Percentiles rank a stretch among this genome's conserved stretches.
Conservation (phyloP, 2,888 invertebrate genomes). For the Argynnis bischoffii region DNA sequence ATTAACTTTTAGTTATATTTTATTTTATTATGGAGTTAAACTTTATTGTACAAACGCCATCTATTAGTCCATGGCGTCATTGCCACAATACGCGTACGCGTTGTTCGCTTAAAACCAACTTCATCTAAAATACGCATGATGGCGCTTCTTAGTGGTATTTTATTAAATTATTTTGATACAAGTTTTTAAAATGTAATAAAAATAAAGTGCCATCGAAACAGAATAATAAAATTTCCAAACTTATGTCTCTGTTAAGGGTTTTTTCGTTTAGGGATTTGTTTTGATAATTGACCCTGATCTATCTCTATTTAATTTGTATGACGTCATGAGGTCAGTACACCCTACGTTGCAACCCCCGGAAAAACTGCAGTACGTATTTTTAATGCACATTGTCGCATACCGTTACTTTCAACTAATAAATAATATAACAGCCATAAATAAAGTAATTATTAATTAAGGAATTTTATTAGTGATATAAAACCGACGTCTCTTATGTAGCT, state of each 20-base stretch:
- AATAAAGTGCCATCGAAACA: background rate
- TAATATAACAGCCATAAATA: background rate
- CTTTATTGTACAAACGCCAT: constrained; percentile 37
- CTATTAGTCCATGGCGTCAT: constrained; percentile 21
- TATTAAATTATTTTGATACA: background rate
- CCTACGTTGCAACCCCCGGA: constrained; percentile 45
- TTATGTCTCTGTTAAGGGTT: background rate
- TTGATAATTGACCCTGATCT: constrained; percentile 8
- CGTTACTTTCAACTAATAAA: constrained; percentile 1
- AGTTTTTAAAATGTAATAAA: background rate
- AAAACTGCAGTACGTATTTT: constrained; percentile 23
- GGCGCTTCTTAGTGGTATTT: background rate
- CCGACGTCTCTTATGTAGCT: background rate
- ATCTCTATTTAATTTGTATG: constrained; percentile 41
- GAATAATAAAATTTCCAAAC: background rate
- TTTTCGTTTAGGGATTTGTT: background rate
- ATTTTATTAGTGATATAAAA: background rate
- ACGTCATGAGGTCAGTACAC: constrained; percentile 69
- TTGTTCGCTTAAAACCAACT: background rate
- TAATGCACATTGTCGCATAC: constrained; percentile 14
- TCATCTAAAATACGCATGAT: constrained; percentile 6
- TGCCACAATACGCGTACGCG: background rate
- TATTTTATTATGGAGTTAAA: background rate
- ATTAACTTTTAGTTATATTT: background rate
- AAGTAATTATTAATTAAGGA: background rate